Evolutionary conservation across 2,113 vertebrate genomes (phyloP), one percentile per base, ranked within the genome.

Genomic region (Pagrus major): DNA sequence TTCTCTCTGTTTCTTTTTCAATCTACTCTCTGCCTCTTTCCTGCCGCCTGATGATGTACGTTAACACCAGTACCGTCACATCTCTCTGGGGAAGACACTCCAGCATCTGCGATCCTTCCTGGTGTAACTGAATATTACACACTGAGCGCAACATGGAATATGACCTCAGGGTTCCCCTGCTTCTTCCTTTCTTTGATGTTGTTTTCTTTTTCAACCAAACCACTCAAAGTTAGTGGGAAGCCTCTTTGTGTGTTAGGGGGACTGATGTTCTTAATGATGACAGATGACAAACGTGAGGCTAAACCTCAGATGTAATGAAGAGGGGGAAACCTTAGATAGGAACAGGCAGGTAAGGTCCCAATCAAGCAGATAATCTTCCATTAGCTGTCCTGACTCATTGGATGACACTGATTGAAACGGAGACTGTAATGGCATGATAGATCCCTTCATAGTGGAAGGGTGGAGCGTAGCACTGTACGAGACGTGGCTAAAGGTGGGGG

Each of bases 371-470:
- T 58, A 67, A 75, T 80, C 80, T 49, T 64, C 72, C 80, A 78
- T 80, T 88, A 84, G 71, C 72, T 11, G 16, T 55, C 66, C 55
- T 35, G 83, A 86, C 69, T 87, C 49, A 68, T 27, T 70, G 85
- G 52, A 76, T 61, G 79, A 82, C 79, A 55, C 65, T 85, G 86
- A 91, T 81, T 88, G 82, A 86, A 89, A 87, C 39, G 14, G 63
- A 81, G 76, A 55, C 68, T 52, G 55, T 73, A 82, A 87, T 74
- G 86, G 69, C 59, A 54, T 67, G 84, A 87, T 66, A 46, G 64
- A 78, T 76, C 76, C 76, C 58, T 65, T 73, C 59, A 51, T 64
- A 73, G 31, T 27, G 64, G 61, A 59, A 56, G 80, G 59, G 63
- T 70, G 66, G 63, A 78, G 72, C 76, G 83, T 39, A 80, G 83